These are phyloP conservation scores for Dicerorhinus sumatrensis DNA, from an alignment of 2,113 vertebrate genomes.

Conservation along the genomic window DNA sequence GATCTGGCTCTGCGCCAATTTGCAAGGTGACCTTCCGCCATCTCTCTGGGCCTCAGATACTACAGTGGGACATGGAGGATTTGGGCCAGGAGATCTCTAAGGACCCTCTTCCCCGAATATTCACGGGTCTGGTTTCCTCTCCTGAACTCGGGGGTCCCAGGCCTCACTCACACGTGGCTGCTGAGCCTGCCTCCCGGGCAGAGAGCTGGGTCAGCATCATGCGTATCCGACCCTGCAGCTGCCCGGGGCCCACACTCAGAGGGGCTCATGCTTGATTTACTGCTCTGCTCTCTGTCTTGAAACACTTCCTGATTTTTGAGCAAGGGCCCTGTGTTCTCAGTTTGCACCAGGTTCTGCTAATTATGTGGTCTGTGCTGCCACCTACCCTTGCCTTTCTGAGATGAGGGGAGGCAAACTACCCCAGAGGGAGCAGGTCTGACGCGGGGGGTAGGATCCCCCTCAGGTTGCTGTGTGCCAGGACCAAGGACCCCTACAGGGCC, in stretches of 20 bases:
- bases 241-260: not conserved
- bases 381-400: not conserved
- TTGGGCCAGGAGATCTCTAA: not conserved
- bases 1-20: not conserved
- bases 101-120: not conserved
- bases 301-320: not conserved
- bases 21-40: not conserved
- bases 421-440: not conserved
- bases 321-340: not conserved
- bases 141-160: not conserved
- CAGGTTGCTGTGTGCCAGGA: not conserved
- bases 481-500: not conserved
- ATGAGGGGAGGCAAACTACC: not conserved
- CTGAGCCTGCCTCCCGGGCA: not conserved
- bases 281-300: not conserved
- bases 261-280: too few relatives aligned
- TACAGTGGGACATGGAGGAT: not conserved
- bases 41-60: not conserved
- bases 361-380: not conserved
- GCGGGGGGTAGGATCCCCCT: not conserved
- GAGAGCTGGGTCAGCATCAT: not conserved
- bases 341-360: not conserved
- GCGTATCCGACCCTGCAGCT: rapidly evolving
- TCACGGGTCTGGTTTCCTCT: not conserved
- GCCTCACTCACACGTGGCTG: not conserved